Percentiles rank a stretch among this genome's conserved stretches.
Conservation (phyloP, 2,797 vertebrate genomes). For the Chiroxiphia lanceolata region DNA sequence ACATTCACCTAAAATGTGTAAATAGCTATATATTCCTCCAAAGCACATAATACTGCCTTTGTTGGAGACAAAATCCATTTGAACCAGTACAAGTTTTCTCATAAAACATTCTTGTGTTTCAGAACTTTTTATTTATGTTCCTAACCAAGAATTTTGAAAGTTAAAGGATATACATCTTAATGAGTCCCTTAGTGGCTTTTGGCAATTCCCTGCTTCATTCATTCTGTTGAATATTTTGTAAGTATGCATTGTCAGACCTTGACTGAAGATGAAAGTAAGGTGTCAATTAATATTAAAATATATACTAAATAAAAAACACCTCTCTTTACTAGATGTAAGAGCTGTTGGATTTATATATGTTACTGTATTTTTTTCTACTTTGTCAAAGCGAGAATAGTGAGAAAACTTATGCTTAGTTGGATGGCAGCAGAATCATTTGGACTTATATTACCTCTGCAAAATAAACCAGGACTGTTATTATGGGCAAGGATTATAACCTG, state of each 20-base stretch:
- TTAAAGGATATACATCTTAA: neutral
- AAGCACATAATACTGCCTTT: neutral
- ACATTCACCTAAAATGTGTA: neutral
- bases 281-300: neutral
- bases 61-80: neutral
- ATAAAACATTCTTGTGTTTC: neutral
- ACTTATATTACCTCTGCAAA: neutral
- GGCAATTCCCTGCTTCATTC: neutral
- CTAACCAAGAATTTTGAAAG: neutral
- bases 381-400: neutral
- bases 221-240: neutral
- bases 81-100: neutral
- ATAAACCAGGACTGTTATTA: neutral
- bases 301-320: neutral
- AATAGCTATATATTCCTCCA: fast-evolving
- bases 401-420: neutral
- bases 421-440: neutral
- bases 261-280: neutral
- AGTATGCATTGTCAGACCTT: neutral
- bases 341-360: neutral
- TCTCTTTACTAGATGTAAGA: neutral
- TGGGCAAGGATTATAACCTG: neutral
- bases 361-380: neutral
- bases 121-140: neutral
- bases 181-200: neutral